Percentiles rank a stretch among this genome's conserved stretches.
Conservation (phyloP, 2,797 vertebrate genomes). For the Brotula barbata region DNA sequence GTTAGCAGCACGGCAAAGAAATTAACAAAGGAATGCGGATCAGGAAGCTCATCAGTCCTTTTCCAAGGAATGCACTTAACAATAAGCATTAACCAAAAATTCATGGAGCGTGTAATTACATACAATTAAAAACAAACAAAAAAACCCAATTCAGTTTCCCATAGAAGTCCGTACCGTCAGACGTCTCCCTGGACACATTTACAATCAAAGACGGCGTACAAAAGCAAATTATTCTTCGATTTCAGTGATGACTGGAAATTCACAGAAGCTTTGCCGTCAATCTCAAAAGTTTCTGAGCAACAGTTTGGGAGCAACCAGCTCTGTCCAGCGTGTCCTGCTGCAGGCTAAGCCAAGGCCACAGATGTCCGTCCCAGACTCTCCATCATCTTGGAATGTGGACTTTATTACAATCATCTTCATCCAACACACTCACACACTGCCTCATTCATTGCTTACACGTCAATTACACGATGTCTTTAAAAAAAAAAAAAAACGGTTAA, state of each 20-base stretch:
- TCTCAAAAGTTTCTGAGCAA: conserved; percentile 43
- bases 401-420: conserved; percentile 76
- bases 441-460: conserved; percentile 65
- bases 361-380: conserved; percentile 71
- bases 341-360: conserved; percentile 73
- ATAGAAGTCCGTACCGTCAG: conserved; percentile 67
- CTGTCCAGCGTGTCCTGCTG: conserved; percentile 60
- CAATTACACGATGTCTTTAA: conserved; percentile 60
- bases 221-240: conserved; percentile 51
- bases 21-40: conserved; percentile 64
- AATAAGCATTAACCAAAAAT: conserved; percentile 67
- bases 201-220: conserved; percentile 70
- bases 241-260: conserved; percentile 59
- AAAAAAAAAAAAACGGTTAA: conserved; percentile 54
- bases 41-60: conserved; percentile 60
- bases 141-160: conserved; percentile 48
- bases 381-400: conserved; percentile 75
- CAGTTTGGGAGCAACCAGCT: too few species aligned
- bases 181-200: conserved; percentile 61
- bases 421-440: conserved; percentile 54
- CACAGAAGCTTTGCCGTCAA: conserved; percentile 58
- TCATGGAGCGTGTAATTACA: conserved; percentile 63
- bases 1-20: conserved; percentile 79
- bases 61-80: conserved; percentile 62
- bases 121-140: conserved; percentile 44